Evolutionary conservation across 2,113 vertebrate genomes (phyloP).

Genomic region (Nibea albiflora): DNA sequence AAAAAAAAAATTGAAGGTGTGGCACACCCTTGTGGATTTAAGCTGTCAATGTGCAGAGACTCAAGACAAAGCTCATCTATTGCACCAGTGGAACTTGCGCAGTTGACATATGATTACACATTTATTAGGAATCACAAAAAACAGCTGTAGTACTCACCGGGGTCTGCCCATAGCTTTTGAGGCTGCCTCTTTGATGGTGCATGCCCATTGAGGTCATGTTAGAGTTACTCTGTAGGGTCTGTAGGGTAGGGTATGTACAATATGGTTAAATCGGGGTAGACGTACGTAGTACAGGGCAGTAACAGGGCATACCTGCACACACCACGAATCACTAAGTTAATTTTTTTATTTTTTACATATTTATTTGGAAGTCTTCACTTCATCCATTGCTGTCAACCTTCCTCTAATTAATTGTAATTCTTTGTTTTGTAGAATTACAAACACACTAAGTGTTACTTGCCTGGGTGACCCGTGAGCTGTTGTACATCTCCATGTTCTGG

Average conservation of each 20-base stretch:
- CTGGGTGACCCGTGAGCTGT: accelerated
- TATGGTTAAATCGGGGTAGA: neutral
- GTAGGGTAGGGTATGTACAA: neutral
- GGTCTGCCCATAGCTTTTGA: neutral
- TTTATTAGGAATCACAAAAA: neutral
- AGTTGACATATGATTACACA: neutral
- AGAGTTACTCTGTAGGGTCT: neutral
- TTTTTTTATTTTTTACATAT: neutral
- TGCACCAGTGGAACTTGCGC: neutral
- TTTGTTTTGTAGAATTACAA: neutral
- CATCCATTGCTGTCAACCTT: neutral
- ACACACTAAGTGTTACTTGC: conserved; percentile 34
- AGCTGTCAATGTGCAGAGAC: neutral
- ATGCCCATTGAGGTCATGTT: neutral
- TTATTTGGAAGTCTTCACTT: neutral
- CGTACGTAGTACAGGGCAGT: neutral
- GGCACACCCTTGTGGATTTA: conserved; percentile 20
- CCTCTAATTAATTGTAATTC: neutral
- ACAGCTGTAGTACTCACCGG: conserved; percentile 57
- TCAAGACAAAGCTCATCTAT: neutral
- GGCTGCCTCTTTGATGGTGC: neutral
- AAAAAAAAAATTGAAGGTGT: neutral
- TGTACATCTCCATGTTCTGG: neutral
- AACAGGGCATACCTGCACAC: neutral
- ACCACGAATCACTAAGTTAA: neutral